A percentile compares a stretch with the other conserved stretches of the same genome.
These are phyloP conservation scores for Tympanuchus pallidicinctus DNA, from an alignment of 2,113 vertebrate genomes.

Conservation along the genomic window DNA sequence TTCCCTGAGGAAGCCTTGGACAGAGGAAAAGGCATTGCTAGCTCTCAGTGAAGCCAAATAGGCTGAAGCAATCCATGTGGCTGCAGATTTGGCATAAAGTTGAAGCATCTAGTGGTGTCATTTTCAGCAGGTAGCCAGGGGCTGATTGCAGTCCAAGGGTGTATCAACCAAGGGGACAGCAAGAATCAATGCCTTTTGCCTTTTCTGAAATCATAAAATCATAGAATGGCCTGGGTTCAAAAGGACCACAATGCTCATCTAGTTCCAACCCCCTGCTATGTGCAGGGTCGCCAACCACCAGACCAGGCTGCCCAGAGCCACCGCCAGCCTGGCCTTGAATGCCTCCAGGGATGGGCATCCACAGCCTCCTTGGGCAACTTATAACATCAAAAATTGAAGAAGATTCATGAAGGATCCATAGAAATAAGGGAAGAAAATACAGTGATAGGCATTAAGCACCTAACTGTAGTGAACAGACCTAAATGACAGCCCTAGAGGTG, in stretches of 20 bases:
- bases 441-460: neutral
- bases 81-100: neutral
- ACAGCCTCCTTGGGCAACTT: too few species aligned
- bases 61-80: too few species aligned
- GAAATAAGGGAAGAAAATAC: neutral
- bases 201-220: neutral
- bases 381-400: too few species aligned
- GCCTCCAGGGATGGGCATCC: too few species aligned
- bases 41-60: too few species aligned
- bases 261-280: too few species aligned
- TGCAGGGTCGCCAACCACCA: too few species aligned
- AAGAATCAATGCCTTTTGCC: neutral
- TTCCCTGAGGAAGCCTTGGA: too few species aligned
- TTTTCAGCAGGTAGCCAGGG: neutral
- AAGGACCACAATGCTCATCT: neutral
- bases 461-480: neutral
- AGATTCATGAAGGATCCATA: neutral
- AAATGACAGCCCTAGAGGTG: neutral
- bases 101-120: neutral
- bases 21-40: too few species aligned
- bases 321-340: too few species aligned
- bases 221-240: too few species aligned
- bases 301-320: too few species aligned
- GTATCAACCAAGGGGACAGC: neutral
- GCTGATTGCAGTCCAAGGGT: neutral